A percentile compares a stretch with the other conserved stretches of the same genome.
phyloP scores from a whole-genome alignment of 2,113 vertebrate species.

The zebrafish (Danio rerio) region GRCz12tu NC_133185.1:1995001-1995500 shows the following conservation, averaged over 20 bases:
- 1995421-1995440: background rate
- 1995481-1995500: constrained; percentile 2
- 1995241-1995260: too few species aligned
- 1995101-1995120: constrained; percentile 83
- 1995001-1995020: too few species aligned
- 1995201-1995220: background rate
- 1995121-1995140: constrained; percentile 81
- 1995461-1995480: background rate
- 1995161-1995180: constrained; percentile 73
- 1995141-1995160: constrained; percentile 78
- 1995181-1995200: background rate
- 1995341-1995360: background rate
- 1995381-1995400: too few species aligned
- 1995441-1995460: background rate
- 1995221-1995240: background rate
- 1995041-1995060: too few species aligned
- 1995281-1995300: too few species aligned
- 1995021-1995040: too few species aligned
- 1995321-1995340: background rate
- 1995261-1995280: background rate
- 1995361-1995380: too few species aligned
- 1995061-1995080: too few species aligned
- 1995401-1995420: too few species aligned
- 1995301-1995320: background rate
- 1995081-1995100: constrained; percentile 74